phyloP scores from a whole-genome alignment of 2,888 invertebrate genomes.

The Acronicta alni region DNA sequence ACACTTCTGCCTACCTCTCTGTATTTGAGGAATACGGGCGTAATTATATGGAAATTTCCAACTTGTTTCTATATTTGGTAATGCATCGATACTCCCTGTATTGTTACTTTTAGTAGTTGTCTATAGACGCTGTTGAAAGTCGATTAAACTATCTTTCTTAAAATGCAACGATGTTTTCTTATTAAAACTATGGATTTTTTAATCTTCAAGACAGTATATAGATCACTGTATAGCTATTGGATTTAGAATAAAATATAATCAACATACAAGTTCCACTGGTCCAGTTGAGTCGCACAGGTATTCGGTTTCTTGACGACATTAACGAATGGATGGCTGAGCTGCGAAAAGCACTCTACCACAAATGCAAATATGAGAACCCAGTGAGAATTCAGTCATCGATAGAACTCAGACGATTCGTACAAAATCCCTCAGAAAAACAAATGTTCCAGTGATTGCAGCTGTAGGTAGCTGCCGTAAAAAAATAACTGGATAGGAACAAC shows the following conservation, averaged over 20 bases:
- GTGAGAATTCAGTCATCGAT: background rate
- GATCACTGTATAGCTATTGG: too few species aligned
- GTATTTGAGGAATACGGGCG: too few species aligned
- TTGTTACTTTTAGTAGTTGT: too few species aligned
- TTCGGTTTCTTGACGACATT: slow-evolving; percentile 19
- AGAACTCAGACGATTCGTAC: background rate
- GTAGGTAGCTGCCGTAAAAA: slow-evolving; percentile 6
- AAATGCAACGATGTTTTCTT: too few species aligned
- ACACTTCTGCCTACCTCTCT: too few species aligned
- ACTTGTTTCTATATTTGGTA: too few species aligned
- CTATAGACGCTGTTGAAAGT: too few species aligned
- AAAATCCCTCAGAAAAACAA: slow-evolving; percentile 8
- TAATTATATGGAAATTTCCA: too few species aligned
- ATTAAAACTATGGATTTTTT: too few species aligned
- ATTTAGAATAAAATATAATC: background rate
- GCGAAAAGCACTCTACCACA: slow-evolving; percentile 5
- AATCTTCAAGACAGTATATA: too few species aligned
- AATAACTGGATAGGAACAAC: background rate
- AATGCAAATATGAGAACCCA: background rate
- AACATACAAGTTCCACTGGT: background rate
- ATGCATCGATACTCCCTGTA: too few species aligned
- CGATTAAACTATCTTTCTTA: too few species aligned
- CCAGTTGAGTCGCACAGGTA: slow-evolving; percentile 15
- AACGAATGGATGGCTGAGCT: slow-evolving; percentile 14
- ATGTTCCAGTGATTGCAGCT: slow-evolving; percentile 3